Evolutionary conservation across 2,888 invertebrate genomes (phyloP).

Genomic region (Drosophila kanekoi): DNA sequence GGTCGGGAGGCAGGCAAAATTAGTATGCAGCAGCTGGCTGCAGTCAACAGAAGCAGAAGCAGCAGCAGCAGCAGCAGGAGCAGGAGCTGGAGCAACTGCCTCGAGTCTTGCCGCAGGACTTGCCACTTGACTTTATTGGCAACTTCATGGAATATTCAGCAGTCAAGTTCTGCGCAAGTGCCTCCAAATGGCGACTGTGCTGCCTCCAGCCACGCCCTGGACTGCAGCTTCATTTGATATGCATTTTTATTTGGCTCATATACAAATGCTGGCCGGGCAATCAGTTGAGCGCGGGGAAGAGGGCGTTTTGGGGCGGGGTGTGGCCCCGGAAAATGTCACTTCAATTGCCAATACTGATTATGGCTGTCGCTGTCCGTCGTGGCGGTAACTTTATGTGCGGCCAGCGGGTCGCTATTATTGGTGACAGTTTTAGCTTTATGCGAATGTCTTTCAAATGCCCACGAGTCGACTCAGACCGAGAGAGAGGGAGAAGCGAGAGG

Average conservation of each 20-base stretch:
- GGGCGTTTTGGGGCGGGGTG: not conserved
- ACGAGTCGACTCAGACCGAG: conserved; percentile 37
- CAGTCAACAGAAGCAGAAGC: conserved; percentile 59
- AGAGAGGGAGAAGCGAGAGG: not conserved
- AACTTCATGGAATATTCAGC: conserved; percentile 82
- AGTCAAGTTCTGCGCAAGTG: conserved; percentile 76
- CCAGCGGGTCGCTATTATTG: conserved; percentile 73
- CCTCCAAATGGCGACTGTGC: conserved; percentile 55
- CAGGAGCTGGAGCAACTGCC: conserved; percentile 14
- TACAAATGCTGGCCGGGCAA: conserved; percentile 69
- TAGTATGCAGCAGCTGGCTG: conserved; percentile 77
- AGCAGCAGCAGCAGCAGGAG: conserved; percentile 23
- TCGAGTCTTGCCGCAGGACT: conserved; percentile 51
- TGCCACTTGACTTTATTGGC: conserved; percentile 83
- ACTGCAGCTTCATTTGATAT: conserved; percentile 70
- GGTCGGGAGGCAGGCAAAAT: conserved; percentile 43
- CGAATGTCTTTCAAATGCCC: conserved; percentile 54
- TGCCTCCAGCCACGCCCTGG: not conserved
- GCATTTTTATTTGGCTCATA: conserved; percentile 82
- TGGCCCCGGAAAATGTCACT: conserved; percentile 72
- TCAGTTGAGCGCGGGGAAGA: conserved; percentile 12
- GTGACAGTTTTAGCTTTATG: conserved; percentile 77
- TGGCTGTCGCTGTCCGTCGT: conserved; percentile 47
- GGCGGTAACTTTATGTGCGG: conserved; percentile 70
- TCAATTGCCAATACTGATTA: conserved; percentile 82